Evolutionary conservation across 2,888 invertebrate genomes (phyloP), one percentile per base, ranked within the genome.

Genomic region (Drosophila anceps): DNA sequence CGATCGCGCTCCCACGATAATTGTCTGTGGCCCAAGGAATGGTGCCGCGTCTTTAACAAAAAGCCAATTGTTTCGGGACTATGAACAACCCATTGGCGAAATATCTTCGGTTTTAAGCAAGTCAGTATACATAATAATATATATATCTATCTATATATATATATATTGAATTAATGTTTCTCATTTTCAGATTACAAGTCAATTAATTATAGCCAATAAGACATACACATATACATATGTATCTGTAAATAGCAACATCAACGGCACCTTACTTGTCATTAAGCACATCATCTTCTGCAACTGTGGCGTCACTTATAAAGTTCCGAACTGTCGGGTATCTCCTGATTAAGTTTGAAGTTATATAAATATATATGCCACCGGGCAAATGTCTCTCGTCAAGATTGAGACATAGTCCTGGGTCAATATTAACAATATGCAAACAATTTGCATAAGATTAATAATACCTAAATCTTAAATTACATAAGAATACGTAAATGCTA

Each of bases 391-490:
- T 66, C 64, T 79, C 80, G 50, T 44, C 24, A 66, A 55, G 82
- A 81, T 66, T 79, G 78, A 77, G 78, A 73, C 76, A 76, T 80
- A 57, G 77, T 69, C 79, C 43, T 61, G 80, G 83, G 57, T 67
- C 27, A 18, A 54, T 62, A 55, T 43, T 44, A 27, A 58, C 57
- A 33, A 61, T 27, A 44, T 43, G 20, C 13, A 50, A 35, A 20
- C 15, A 39, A 29, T 29, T 31, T 15, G 51, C 48, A 20, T 43
- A 4, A 4, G 24, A 24, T 7, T 15, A 20, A 27, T 29, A 29
- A 50, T 50, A 50, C n/a, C 48, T 44, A 10, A 18, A 48, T 12
- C n/a, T 12, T 31, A 48, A 44, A 7, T 37, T 35, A 48, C 37
- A 44, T 37, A 31, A 18, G 7, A 37, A 58, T 35, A 59, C 60